These are phyloP conservation scores for Aptenodytes patagonicus DNA, from an alignment of 2,113 vertebrate genomes.

Conservation along the genomic window DNA sequence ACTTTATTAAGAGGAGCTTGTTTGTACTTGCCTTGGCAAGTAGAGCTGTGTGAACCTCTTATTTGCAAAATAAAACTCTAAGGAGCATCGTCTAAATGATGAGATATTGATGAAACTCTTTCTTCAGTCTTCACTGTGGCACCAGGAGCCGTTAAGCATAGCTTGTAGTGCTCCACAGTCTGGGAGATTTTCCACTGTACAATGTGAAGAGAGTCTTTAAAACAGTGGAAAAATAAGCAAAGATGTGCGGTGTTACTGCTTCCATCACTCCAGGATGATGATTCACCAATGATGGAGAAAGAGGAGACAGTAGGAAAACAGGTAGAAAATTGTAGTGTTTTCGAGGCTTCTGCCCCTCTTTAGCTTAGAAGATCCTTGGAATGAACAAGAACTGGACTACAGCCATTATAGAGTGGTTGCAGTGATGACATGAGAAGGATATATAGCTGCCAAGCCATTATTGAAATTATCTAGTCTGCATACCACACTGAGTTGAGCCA, in stretches of 20 bases:
- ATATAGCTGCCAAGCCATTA: background rate
- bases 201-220: background rate
- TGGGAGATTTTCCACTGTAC: background rate
- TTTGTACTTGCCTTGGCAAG: background rate
- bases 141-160: background rate
- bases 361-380: background rate
- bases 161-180: background rate
- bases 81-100: background rate
- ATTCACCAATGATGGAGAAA: background rate
- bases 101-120: background rate
- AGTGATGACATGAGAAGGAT: background rate
- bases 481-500: background rate
- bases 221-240: background rate
- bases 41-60: background rate
- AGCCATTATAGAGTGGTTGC: background rate
- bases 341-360: background rate
- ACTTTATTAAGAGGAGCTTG: background rate
- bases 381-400: background rate
- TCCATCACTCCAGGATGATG: background rate
- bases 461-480: background rate
- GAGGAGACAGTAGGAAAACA: background rate
- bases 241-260: background rate
- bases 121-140: background rate
- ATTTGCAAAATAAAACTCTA: background rate
- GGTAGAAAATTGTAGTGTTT: background rate